Evolutionary conservation across 1,140 invertebrate species (phyloP), one percentile per base, ranked within the genome.

Genomic region (Cherax destructor): DNA sequence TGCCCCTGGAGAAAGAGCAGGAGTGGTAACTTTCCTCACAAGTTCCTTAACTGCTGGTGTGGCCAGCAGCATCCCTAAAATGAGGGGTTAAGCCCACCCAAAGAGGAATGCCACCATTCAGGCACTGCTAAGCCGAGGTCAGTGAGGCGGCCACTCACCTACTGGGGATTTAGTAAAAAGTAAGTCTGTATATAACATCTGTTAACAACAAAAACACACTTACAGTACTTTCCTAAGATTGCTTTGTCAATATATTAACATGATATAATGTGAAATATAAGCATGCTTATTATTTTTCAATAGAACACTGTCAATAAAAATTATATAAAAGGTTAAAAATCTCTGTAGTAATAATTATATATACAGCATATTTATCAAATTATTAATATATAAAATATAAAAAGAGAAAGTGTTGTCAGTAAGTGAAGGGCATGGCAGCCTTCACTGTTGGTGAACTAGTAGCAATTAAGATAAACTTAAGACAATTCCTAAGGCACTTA

Each of bases 291-390:
- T 80, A 56, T 24, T 59, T 50, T 24, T 56, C 49, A 6, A 9
- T 80, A 50, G n/a, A 80, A 80, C 79, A 80, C 56, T 24, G 49
- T 80, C 79, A 80, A 59, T 24, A 50, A 13, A 65, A 65, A 80
- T 80, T n/a, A 80, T 52, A 80, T 80, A 80, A 80, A 52, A 59
- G 49, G 79, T 80, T 80, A 80, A 65, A 65, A 50, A 80, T 80
- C 79, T 80, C 79, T 80, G 79, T 80, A 30, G 79, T n/a, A 56
- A 56, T 59, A 56, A 50, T 80, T 80, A 80, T 80, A 80, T 80
- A 50, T 80, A 80, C 79, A 80, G 18, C n/a, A n/a, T 80, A 52
- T 56, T n/a, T 80, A 21, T 56, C 50, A 24, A 7, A n/a, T 30
- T 11, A 10, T 52, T 80, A 80, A 80, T 10, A 24, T 74, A 74